Evolutionary conservation across 2,888 invertebrate species (phyloP).

Genomic region (Emesis furor): DNA sequence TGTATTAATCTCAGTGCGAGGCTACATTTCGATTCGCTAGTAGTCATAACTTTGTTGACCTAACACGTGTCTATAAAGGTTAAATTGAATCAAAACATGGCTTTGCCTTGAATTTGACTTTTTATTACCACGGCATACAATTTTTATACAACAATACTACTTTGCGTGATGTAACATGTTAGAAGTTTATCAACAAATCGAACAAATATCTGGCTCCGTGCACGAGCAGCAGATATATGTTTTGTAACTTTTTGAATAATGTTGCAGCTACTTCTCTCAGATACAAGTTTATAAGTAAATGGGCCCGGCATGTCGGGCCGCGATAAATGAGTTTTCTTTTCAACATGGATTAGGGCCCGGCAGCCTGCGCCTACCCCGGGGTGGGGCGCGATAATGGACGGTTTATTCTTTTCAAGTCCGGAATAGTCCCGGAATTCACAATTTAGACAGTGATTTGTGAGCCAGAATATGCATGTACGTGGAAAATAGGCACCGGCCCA

Average conservation of each 20-base stretch:
- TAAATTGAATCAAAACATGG: no score
- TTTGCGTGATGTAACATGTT: background rate
- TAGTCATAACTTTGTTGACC: no score
- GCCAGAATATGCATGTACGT: background rate
- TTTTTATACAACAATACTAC: background rate
- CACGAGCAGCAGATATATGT: background rate
- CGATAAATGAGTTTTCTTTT: constrained; percentile 85
- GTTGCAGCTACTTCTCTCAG: background rate
- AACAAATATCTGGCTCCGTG: background rate
- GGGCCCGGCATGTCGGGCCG: background rate
- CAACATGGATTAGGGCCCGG: constrained; percentile 80
- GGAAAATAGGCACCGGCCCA: background rate
- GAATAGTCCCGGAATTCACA: constrained; percentile 35
- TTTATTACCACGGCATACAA: no score
- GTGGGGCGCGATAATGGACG: constrained; percentile 70
- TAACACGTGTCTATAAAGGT: no score
- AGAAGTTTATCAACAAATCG: background rate
- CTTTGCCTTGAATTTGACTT: no score
- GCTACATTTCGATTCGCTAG: no score
- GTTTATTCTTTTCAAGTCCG: constrained; percentile 52
- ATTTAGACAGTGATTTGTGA: background rate
- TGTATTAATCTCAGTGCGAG: no score
- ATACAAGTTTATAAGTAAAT: constrained; percentile 9
- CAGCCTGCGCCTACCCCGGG: background rate
- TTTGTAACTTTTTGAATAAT: background rate